Evolutionary conservation across 2,113 vertebrate species (phyloP).

Genomic region (Sturnus vulgaris): DNA sequence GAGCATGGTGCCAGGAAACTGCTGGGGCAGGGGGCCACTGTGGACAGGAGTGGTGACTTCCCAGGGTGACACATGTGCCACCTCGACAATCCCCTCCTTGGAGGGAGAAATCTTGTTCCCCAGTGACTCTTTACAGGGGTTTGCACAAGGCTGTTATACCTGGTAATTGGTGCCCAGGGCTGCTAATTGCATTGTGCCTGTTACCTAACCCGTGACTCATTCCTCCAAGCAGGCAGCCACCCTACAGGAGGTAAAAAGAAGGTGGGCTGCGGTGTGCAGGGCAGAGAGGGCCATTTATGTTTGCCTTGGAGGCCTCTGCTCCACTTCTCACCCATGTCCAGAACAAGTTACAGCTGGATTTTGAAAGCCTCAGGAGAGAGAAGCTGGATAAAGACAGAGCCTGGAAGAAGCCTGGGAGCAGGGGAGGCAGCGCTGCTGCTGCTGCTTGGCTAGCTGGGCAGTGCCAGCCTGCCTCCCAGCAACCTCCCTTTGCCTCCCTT

Average conservation of each 20-base stretch:
- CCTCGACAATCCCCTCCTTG: neutral
- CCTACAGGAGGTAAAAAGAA: neutral
- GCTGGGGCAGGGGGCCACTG: neutral
- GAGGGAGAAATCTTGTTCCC: neutral
- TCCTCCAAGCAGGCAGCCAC: neutral
- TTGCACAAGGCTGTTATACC: conserved; percentile 23
- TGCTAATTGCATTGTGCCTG: conserved; percentile 32
- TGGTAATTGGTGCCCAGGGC: conserved; percentile 34
- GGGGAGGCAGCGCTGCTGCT: neutral
- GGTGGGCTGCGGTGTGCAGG: neutral
- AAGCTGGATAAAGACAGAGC: neutral
- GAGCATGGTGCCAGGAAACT: neutral
- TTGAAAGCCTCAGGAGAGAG: neutral
- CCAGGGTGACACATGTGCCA: accelerated
- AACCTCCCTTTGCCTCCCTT: neutral
- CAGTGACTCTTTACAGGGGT: neutral
- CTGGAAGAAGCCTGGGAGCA: neutral
- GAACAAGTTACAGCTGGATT: neutral
- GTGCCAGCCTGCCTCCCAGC: neutral
- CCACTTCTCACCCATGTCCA: neutral
- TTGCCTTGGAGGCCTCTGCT: neutral
- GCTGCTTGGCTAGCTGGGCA: neutral
- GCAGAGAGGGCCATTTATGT: neutral
- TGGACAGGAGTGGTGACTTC: neutral
- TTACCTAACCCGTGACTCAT: conserved; percentile 33